Percentiles rank a stretch among this genome's conserved stretches.
phyloP scores from a whole-genome alignment of 2,888 invertebrate genomes.

The Lycia hirtaria region DNA sequence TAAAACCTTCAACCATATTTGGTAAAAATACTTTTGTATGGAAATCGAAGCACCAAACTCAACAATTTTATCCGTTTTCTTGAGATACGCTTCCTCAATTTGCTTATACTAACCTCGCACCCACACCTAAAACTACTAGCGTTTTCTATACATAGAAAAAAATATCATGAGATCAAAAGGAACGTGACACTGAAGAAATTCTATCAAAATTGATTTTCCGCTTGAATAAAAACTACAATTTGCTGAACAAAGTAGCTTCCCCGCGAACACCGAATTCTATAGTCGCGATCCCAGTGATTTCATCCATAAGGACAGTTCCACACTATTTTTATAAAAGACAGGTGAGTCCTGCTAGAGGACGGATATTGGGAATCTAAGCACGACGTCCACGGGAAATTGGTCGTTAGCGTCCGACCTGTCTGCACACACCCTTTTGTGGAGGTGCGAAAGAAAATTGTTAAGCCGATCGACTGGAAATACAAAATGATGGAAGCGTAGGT shows the following conservation, averaged over 20 bases:
- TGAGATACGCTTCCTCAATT: too few species aligned
- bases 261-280: conserved; percentile 13
- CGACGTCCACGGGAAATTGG: conserved; percentile 47
- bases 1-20: too few species aligned
- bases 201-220: not conserved
- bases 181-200: too few species aligned
- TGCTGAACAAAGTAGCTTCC: conserved; percentile 3
- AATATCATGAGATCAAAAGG: too few species aligned
- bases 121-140: too few species aligned
- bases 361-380: conserved; percentile 44
- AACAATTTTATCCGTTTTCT: too few species aligned
- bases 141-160: too few species aligned
- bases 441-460: conserved; percentile 26
- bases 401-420: conserved; percentile 41
- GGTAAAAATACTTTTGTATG: too few species aligned
- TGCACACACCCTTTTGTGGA: conserved; percentile 34
- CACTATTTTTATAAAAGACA: conserved; percentile 33
- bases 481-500: not conserved
- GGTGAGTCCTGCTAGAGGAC: conserved; percentile 23
- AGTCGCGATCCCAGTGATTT: conserved; percentile 7
- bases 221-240: conserved; percentile 2
- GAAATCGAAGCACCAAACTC: too few species aligned
- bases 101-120: too few species aligned
- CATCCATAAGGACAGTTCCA: conserved; percentile 12
- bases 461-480: conserved; percentile 10